Evolutionary conservation across 2,888 invertebrate genomes (phyloP), one percentile per base, ranked within the genome.

Genomic region (Cataglyphis cursor): DNA sequence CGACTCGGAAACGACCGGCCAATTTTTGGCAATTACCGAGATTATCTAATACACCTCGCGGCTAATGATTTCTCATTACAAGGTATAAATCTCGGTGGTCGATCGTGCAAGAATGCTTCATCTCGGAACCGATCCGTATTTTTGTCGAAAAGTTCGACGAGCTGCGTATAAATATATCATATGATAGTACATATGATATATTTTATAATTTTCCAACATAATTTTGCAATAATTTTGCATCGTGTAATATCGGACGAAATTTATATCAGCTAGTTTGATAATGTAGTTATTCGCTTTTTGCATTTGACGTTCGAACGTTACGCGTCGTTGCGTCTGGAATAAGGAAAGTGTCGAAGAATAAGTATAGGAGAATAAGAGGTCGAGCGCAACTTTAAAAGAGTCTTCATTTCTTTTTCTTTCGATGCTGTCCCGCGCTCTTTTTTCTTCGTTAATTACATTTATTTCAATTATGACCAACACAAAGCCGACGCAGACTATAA

Each of bases 1-100:
- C 90, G 90, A 88, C 76, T 89, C 88, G 76, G 75, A 68, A 84
- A 87, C 83, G 86, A 88, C 87, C 81, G 90, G 86, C 90, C 93
- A 93, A 94, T 94, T 94, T 94, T 89, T 91, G 91, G 87, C 94
- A 93, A 94, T 94, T 94, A 94, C 94, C 91, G 88, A 93, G 94
- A 94, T 94, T 93, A 92, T 94, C 94, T 94, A 95, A 95, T 94
- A 92, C 93, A 91, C 92, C 92, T 94, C 88, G 90, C 92, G 94
- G 93, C 93, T 94, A 94, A 94, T 94, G 94, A 95, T 94, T 94
- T 94, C 94, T 94, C 94, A 94, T 94, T 94, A 94, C 93, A 90
- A 94, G 94, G 93, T 94, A 94, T 94, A 95, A 95, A 95, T 95
- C 94, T 94, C 89, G 86, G 70, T 87, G 88, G 70, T 81, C 80